Evolutionary conservation across 2,797 vertebrate species (phyloP).

Genomic region (Anableps anableps): DNA sequence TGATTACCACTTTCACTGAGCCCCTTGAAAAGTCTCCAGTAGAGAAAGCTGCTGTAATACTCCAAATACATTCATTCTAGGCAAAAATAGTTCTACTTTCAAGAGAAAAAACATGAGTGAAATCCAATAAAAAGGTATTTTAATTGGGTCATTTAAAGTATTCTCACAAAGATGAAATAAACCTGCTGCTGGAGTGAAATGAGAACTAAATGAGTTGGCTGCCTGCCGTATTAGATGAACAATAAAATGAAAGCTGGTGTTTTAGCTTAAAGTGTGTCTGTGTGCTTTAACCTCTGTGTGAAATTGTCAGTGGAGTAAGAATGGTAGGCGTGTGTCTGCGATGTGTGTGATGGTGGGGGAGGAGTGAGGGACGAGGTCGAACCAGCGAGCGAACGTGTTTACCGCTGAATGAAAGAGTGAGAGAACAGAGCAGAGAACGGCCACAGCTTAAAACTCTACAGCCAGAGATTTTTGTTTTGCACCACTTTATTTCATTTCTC

Average conservation of each 20-base stretch:
- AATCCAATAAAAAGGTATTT: not conserved
- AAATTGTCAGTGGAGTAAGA: slow-evolving; percentile 74
- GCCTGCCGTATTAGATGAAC: not conserved
- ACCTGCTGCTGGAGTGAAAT: not conserved
- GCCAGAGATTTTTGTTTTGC: not conserved
- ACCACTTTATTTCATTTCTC: not conserved
- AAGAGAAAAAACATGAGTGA: not conserved
- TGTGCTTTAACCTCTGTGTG: slow-evolving; percentile 60
- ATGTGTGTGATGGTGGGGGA: slow-evolving; percentile 73
- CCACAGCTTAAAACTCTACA: not conserved
- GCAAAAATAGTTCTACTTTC: not conserved
- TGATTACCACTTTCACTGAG: slow-evolving; percentile 67
- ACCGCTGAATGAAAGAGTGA: slow-evolving; percentile 46
- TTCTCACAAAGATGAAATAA: not conserved
- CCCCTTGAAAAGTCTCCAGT: slow-evolving; percentile 29
- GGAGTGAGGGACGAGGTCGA: slow-evolving; percentile 55
- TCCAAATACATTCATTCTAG: slow-evolving; percentile 11
- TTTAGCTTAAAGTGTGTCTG: not conserved
- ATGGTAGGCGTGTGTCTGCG: slow-evolving; percentile 65
- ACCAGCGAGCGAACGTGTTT: slow-evolving; percentile 63
- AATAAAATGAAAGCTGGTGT: not conserved
- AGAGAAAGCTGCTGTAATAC: slow-evolving; percentile 20
- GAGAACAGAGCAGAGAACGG: slow-evolving; percentile 5
- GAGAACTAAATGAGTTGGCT: not conserved
- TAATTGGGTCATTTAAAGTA: not conserved